These are phyloP conservation scores for Conistra vaccinii DNA, from an alignment of 2,888 invertebrate species.

Conservation along the genomic window DNA sequence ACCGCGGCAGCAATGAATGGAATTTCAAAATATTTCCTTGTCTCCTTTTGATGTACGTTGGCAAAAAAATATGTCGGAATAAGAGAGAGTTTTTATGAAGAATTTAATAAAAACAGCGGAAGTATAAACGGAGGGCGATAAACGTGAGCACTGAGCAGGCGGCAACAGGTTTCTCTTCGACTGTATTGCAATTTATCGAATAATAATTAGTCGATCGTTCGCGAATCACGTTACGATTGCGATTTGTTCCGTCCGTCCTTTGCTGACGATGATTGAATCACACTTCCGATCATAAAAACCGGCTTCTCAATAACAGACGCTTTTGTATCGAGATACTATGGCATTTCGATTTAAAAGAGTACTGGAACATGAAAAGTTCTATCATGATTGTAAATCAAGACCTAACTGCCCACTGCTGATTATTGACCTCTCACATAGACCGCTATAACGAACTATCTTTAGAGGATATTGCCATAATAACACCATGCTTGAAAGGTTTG, in stretches of 20 bases:
- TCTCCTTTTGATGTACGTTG: constrained; percentile 3
- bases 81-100: constrained; percentile 5
- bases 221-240: constrained; percentile 11
- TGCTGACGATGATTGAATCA: constrained; percentile 18
- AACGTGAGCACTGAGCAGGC: not conserved
- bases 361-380: not conserved
- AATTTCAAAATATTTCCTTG: constrained; percentile 30
- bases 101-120: constrained; percentile 42
- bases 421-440: constrained; percentile 6
- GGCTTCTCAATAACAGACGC: not conserved
- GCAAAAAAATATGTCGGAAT: constrained; percentile 3
- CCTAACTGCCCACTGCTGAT: constrained; percentile 1
- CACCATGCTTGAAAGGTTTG: constrained; percentile 25
- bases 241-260: not conserved
- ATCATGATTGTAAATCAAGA: constrained; percentile 7
- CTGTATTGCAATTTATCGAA: constrained; percentile 26
- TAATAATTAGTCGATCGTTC: constrained; percentile 45
- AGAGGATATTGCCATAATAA: constrained; percentile 26
- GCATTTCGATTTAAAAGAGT: not conserved
- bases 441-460: constrained; percentile 26
- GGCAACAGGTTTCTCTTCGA: constrained; percentile 42
- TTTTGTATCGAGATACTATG: not conserved
- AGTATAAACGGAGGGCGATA: constrained; percentile 11
- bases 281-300: not conserved
- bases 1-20: not conserved